Base-by-base conservation (phyloP, 2,888 invertebrate genomes). In the Toxonevra muliebris region DNA sequence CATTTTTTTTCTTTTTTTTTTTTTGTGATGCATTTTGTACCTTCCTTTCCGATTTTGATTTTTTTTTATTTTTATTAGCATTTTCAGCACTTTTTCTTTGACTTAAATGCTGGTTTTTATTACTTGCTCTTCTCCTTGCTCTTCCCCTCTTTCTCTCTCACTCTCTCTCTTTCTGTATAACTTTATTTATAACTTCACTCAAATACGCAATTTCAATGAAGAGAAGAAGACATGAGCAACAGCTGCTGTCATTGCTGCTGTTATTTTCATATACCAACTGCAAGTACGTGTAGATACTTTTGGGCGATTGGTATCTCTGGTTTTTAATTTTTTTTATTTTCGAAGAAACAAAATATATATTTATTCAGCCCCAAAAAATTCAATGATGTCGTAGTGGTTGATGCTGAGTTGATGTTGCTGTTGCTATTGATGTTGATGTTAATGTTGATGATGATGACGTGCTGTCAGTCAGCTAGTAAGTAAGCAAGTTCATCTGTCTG, bases 131-230 rank as follows among this genome's bases (percentile, higher is more conserved):
- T 30, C 30, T 30, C 7, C 30, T 30, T 2, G 30, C 30, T 30
- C 30, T 30, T n/a, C n/a, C 30, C 30, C 30, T 30, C 30, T 7
- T 30, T 30, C 30, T 30, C 3, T n/a, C 65, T 69, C 50, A 69
- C 75, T 80, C n/a, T 30, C 30, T 7, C 30, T 30, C 30, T 7
- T 30, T 30, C 30, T 30, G 30, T n/a, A 67, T 69, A 55, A 69
- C 75, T 80, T 79, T 79, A 78, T 80, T 79, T 79, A 80, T 80
- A 80, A 80, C 78, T 80, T 75, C 77, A 75, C 80, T 79, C 77
- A 79, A 80, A 80, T 80, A 79, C 80, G 80, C 80, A 48, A 66
- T 57, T 66, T 61, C 13, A 62, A 57, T 61, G 30, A 30, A 7
- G 7, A 30, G 30, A 30, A 30, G 30, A 30, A 30, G 30, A 30